Base-by-base conservation (phyloP, 2,797 vertebrate species). In the Sebastes oblongus region DNA sequence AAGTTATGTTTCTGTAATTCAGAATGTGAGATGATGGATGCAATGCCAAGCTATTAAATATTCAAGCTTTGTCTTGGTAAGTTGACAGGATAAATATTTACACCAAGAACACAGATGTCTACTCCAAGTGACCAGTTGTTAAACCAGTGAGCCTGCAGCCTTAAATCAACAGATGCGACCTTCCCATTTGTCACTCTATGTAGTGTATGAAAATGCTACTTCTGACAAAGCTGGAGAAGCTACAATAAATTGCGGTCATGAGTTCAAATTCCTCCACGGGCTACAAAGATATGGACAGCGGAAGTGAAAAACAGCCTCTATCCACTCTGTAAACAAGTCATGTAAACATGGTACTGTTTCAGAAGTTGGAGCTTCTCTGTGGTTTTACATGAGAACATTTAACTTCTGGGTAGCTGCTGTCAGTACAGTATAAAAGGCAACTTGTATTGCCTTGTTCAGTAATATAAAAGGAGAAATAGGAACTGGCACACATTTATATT, bases 251-350 rank as follows among this genome's bases (percentile, higher is more conserved):
- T 20, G 3, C 20, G 52, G 59, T 73, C 46, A 18, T 2, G 6
- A 68, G 72, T 68, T 82, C 14, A 75, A 64, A 88, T 80, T 74
- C 29, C 36, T 83, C 16, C 29, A 60, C 22, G 7, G 22, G 16
- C 27, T 25, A 18, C 2, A 79, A 42, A 58, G 16, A 76, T 32
- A 39, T 14, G 60, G 6, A 52, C 30, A 30, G 58, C 11, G n/a
- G 78, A 81, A 69, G 24, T 24, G 8, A 78, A 83, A 27, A 79
- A 66, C 42, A 72, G 55, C 10, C 54, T 1, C 58, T 77, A 32
- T 46, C 25, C 4, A 3, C 24, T 76, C 20, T 77, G 55, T 87
- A 87, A 86, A 85, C 85, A 89, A 50, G 4, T 2, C 14, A 6
- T 65, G 46, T 83, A 84, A 88, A 83, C 74, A 86, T 34, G 4